Percentiles rank a stretch among this genome's conserved stretches.
phyloP scores from a whole-genome alignment of 2,113 vertebrate species.

The Chelonoidis abingdonii region DNA sequence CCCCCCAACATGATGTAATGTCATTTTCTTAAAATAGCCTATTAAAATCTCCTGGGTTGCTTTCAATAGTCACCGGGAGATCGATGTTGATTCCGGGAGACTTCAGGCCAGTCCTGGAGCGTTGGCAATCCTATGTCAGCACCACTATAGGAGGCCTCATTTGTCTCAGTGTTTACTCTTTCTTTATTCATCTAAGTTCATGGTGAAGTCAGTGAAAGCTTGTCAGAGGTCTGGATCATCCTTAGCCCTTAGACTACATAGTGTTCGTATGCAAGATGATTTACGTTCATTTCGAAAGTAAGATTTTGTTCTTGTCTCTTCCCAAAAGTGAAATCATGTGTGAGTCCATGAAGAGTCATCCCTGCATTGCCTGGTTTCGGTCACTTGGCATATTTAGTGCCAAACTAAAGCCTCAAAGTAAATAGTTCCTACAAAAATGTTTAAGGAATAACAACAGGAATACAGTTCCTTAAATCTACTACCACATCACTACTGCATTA shows the following conservation, averaged over 20 bases:
- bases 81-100: too few relatives aligned
- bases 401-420: conserved; percentile 65
- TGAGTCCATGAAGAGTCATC: neutral
- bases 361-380: conserved; percentile 54
- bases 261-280: conserved; percentile 30
- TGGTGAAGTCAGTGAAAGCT: neutral
- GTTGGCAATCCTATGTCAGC: neutral
- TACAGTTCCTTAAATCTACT: conserved; percentile 60
- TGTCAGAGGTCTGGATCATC: neutral
- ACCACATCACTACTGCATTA: conserved; percentile 55
- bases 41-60: too few relatives aligned
- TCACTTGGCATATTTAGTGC: conserved; percentile 51
- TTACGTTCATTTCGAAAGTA: conserved; percentile 33
- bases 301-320: neutral
- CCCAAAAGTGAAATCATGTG: neutral
- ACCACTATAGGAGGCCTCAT: neutral
- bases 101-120: too few relatives aligned
- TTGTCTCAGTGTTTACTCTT: neutral
- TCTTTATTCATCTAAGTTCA: neutral
- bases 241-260: neutral
- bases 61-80: too few relatives aligned
- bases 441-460: conserved; percentile 61
- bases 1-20: too few relatives aligned
- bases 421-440: conserved; percentile 70
- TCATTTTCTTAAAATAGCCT: too few relatives aligned